Percentiles rank a stretch among this genome's conserved stretches.
Evolutionary conservation across 2,888 invertebrate species (phyloP).

Genomic region (Lampropteryx suffumata): DNA sequence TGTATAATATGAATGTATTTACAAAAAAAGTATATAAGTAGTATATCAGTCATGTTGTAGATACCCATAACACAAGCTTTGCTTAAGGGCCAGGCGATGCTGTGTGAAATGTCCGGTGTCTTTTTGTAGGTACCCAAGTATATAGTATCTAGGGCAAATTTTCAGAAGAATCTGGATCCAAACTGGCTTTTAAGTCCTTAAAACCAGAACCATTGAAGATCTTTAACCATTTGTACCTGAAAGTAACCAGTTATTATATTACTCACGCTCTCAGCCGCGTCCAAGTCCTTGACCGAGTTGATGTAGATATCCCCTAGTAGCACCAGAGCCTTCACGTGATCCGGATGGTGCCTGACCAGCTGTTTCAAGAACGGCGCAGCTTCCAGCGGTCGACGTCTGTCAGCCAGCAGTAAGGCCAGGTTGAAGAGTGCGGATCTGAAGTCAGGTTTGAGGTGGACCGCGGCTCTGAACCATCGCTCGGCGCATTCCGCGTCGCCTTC

Average conservation of each 20-base stretch:
- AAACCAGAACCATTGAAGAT: no score
- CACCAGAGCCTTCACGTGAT: constrained; percentile 97
- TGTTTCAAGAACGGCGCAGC: constrained; percentile 96
- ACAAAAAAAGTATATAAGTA: no score
- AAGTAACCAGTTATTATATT: no score
- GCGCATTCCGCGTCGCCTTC: constrained; percentile 94
- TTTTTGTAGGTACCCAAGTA: no score
- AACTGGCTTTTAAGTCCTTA: neutral
- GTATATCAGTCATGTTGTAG: no score
- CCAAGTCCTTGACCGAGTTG: constrained; percentile 96
- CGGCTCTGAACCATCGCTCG: constrained; percentile 95
- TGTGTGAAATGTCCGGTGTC: no score
- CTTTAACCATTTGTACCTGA: neutral
- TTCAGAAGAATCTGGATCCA: no score
- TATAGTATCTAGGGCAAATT: no score
- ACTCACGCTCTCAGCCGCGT: constrained; percentile 95
- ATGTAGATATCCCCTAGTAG: constrained; percentile 97
- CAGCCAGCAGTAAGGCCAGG: constrained; percentile 93
- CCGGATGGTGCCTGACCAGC: constrained; percentile 94
- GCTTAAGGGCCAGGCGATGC: no score
- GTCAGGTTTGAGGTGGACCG: constrained; percentile 93
- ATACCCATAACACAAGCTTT: no score
- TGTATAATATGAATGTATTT: no score
- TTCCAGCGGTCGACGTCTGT: constrained; percentile 93
- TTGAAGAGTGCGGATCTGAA: constrained; percentile 98